Conservation (phyloP, 1,140 invertebrate species). For the Lamellibrachia luymesi region DNA sequence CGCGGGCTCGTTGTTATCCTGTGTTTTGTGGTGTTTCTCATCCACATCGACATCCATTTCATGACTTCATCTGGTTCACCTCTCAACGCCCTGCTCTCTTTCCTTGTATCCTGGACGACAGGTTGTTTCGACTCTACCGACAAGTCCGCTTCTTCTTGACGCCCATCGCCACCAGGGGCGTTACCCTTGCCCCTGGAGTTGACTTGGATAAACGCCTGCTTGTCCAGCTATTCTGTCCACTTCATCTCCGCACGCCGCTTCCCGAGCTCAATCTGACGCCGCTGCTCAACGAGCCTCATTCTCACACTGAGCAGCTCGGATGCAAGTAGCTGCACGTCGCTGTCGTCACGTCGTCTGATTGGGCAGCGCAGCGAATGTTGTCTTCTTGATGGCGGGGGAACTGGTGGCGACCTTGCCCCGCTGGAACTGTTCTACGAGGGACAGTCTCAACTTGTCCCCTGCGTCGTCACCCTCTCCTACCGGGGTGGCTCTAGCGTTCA, state of each 20-base stretch:
- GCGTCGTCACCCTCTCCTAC: constrained; percentile 47
- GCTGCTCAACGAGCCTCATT: constrained; percentile 70
- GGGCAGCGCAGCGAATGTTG: constrained; percentile 67
- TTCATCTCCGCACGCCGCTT: constrained; percentile 83
- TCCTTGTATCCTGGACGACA: background rate
- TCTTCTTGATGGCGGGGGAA: constrained; percentile 51
- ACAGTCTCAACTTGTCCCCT: constrained; percentile 29
- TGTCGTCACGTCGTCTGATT: constrained; percentile 77
- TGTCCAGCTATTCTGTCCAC: constrained; percentile 80
- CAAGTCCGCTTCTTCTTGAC: background rate
- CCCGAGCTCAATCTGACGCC: constrained; percentile 85
- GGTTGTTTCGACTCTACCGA: background rate
- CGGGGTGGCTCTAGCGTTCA: constrained; percentile 39
- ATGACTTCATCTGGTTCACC: background rate
- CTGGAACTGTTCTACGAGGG: background rate
- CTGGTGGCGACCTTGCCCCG: background rate
- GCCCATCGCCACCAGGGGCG: background rate
- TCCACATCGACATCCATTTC: background rate
- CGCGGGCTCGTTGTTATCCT: background rate
- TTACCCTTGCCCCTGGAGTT: constrained; percentile 60
- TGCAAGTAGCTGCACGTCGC: constrained; percentile 54
- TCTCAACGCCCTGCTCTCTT: background rate
- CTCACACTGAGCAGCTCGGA: constrained; percentile 81
- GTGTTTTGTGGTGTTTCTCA: background rate
- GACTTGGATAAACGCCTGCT: constrained; percentile 86